Conservation (phyloP, 2,113 vertebrate genomes). For the Blennius ocellaris region DNA sequence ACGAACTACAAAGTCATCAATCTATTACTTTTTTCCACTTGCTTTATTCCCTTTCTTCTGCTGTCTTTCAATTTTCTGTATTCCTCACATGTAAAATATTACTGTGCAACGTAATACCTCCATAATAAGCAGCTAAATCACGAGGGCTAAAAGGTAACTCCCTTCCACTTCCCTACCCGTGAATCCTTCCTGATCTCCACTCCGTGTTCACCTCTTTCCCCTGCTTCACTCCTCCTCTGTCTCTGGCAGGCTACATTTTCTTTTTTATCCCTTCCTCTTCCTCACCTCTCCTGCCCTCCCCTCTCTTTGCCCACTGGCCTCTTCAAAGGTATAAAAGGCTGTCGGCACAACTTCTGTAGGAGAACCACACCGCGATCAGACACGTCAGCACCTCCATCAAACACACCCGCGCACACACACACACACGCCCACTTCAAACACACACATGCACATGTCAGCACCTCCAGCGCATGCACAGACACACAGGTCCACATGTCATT, state of each 20-base stretch:
- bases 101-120: neutral
- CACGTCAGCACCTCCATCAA: conserved; percentile 67
- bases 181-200: too few species aligned
- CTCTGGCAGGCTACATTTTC: neutral
- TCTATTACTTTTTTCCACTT: neutral
- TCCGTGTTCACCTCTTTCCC: neutral
- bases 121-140: neutral
- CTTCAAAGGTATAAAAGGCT: conserved; percentile 67
- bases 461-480: conserved; percentile 15
- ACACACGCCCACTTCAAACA: conserved; percentile 7
- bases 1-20: too few species aligned
- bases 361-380: conserved; percentile 60
- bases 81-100: conserved; percentile 4
- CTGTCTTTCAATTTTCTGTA: neutral
- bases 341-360: conserved; percentile 55
- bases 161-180: conserved; percentile 8
- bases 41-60: neutral
- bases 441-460: conserved; percentile 48
- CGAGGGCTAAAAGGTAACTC: neutral
- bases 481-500: conserved; percentile 58
- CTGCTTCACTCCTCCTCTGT: neutral
- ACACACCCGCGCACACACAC: conserved; percentile 27
- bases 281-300: neutral
- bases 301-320: conserved; percentile 10
- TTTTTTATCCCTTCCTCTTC: neutral